phyloP scores from a whole-genome alignment of 2,113 vertebrate genomes.

The Oryctolagus cuniculus region DNA sequence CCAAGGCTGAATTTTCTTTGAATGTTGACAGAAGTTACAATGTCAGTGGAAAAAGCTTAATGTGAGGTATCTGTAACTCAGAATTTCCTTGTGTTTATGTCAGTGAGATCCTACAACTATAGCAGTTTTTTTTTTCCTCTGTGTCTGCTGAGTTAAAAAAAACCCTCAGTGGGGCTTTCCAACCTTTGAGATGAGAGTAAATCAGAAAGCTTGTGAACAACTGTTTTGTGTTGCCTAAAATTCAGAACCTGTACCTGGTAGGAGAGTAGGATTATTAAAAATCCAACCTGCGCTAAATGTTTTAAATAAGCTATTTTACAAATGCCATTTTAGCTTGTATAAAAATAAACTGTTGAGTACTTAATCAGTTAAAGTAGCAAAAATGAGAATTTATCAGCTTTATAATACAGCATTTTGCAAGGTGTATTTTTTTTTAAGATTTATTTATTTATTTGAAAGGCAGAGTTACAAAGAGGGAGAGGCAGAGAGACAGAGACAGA shows the following conservation, averaged over 20 bases:
- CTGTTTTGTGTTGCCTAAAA: constrained; percentile 56
- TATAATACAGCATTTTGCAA: not conserved
- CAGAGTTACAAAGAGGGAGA: no score
- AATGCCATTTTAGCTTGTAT: not conserved
- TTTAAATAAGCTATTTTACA: constrained; percentile 11
- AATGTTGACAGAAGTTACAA: constrained; percentile 79
- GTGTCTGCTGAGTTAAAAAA: constrained; percentile 63
- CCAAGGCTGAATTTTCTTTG: constrained; percentile 77
- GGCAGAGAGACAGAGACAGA: no score
- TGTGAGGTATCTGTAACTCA: constrained; percentile 72
- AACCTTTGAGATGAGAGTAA: constrained; percentile 55
- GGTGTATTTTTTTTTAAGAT: no score
- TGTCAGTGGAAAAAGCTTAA: constrained; percentile 80
- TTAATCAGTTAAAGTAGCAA: constrained; percentile 5
- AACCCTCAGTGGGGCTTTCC: constrained; percentile 73
- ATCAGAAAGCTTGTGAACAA: constrained; percentile 71
- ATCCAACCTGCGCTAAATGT: not conserved
- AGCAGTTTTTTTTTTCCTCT: not conserved
- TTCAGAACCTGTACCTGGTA: constrained; percentile 6
- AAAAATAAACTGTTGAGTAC: not conserved
- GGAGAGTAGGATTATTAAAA: constrained; percentile 39
- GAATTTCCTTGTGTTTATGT: constrained; percentile 75
- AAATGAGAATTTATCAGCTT: not conserved
- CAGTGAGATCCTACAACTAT: constrained; percentile 60
- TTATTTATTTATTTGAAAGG: no score